A percentile compares a stretch with the other conserved stretches of the same genome.
Evolutionary conservation across 1,140 invertebrate genomes (phyloP).

Genomic region (Leptopilina clavipes): DNA sequence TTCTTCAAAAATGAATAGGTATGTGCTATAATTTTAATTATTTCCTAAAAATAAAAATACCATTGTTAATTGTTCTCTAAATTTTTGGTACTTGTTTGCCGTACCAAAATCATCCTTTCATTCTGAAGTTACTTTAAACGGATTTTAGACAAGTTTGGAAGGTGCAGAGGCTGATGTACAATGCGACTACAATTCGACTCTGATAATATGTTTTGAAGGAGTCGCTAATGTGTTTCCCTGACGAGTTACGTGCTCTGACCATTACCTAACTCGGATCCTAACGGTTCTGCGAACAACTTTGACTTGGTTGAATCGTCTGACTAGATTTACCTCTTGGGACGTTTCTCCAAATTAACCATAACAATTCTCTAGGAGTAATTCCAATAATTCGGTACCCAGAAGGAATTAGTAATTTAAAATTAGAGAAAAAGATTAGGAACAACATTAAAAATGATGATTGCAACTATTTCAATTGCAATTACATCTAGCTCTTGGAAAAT

Average conservation of each 20-base stretch:
- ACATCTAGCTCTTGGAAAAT: no score
- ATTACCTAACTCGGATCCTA: conserved; percentile 64
- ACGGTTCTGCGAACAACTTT: conserved; percentile 50
- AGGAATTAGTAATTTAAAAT: no score
- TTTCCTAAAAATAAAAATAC: no score
- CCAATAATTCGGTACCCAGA: neutral
- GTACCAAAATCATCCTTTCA: conserved; percentile 43
- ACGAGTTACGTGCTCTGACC: conserved; percentile 64
- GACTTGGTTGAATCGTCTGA: neutral
- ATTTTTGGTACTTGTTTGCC: no score
- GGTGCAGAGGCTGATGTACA: conserved; percentile 59
- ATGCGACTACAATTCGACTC: conserved; percentile 65
- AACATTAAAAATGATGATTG: no score
- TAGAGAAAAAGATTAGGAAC: no score
- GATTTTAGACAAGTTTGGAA: conserved; percentile 68
- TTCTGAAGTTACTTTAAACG: conserved; percentile 71
- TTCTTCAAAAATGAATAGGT: no score
- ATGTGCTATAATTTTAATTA: no score
- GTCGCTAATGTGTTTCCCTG: conserved; percentile 70
- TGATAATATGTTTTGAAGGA: conserved; percentile 63
- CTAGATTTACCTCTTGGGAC: neutral
- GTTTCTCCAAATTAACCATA: neutral
- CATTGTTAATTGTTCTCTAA: no score
- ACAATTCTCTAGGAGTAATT: neutral
- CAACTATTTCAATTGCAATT: neutral